Evolutionary conservation across 2,797 vertebrate species (phyloP), one percentile per base, ranked within the genome.

Genomic region (Rallus crepitans): DNA sequence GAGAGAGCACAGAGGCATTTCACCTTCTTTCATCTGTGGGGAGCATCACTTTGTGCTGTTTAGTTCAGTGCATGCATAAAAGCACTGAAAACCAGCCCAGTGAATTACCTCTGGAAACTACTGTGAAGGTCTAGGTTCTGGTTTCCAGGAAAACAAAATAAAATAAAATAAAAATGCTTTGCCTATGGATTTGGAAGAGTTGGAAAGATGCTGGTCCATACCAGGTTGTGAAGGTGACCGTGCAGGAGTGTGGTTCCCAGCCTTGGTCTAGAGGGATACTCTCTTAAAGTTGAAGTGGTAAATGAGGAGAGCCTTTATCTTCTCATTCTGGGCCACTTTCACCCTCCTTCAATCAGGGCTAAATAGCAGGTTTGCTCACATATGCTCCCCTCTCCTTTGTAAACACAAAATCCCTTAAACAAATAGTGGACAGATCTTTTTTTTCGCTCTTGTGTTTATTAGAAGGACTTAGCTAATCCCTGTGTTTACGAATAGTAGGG

Each of bases 371-470:
- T 97, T 96, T 95, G 82, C 93, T 97, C 90, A 82, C 82, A 70
- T 80, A 28, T 50, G 68, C 81, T 94, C 39, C 86, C 48, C 21
- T 94, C 87, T 93, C 89, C 75, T 96, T 89, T 94, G 85, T 95
- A 96, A 97, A 94, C 78, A 96, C 79, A 91, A 89, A 92, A 89
- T 93, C 96, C 87, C 94, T 97, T 95, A 86, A 91, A 91, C 68
- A 96, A 97, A 97, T 84, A 97, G 39, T 20, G 90, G 93, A 72
- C 73, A 24, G 73, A 86, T 40, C 48, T 77, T 82, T 95, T 82
- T 94, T 94, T 95, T 70, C 8, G 2, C 82, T 80, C 66, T 90
- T 91, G 33, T 97, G 94, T 96, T 97, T 97, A 97, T 97, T 94
- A 95, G 94, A 88, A 96, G 86, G 90, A 47, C 30, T 94, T 90